A percentile compares a stretch with the other conserved stretches of the same genome.
Conservation (phyloP, 2,888 invertebrate genomes). For the Meganola albula region DNA sequence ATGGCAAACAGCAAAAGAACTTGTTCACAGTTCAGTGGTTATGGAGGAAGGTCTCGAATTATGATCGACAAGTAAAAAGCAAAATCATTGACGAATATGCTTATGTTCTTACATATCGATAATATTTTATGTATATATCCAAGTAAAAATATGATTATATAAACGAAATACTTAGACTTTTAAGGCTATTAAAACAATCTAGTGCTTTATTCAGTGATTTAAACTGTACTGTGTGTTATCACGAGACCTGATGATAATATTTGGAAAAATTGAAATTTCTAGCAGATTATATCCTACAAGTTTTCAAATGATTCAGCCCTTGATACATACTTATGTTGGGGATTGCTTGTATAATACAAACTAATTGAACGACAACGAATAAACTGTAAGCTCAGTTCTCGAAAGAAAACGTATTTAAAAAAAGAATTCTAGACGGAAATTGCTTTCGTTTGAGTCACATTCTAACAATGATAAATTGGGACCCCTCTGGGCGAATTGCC, state of each 20-base stretch:
- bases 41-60: slow-evolving; percentile 26
- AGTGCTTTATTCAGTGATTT: too few species aligned
- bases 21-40: slow-evolving; percentile 28
- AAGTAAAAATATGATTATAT: too few species aligned
- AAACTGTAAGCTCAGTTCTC: slow-evolving; percentile 42
- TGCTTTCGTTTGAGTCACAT: slow-evolving; percentile 60
- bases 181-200: too few species aligned
- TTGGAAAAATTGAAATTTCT: too few species aligned
- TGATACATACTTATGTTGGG: too few species aligned
- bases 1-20: slow-evolving; percentile 29
- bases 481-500: slow-evolving; percentile 51
- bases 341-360: slow-evolving; percentile 28
- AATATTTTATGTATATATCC: too few species aligned
- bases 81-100: slow-evolving; percentile 23
- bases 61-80: slow-evolving; percentile 27
- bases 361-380: slow-evolving; percentile 47
- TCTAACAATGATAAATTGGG: slow-evolving; percentile 71
- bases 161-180: too few species aligned
- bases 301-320: too few species aligned
- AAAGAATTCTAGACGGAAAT: slow-evolving; percentile 55
- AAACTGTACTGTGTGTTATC: too few species aligned
- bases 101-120: background rate
- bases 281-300: too few species aligned
- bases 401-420: slow-evolving; percentile 40
- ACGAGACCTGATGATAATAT: too few species aligned